Percentiles rank a stretch among this genome's conserved stretches.
These are phyloP conservation scores for Cichlasoma orientale DNA, from an alignment of 2,797 vertebrate species.

Conservation along the genomic window DNA sequence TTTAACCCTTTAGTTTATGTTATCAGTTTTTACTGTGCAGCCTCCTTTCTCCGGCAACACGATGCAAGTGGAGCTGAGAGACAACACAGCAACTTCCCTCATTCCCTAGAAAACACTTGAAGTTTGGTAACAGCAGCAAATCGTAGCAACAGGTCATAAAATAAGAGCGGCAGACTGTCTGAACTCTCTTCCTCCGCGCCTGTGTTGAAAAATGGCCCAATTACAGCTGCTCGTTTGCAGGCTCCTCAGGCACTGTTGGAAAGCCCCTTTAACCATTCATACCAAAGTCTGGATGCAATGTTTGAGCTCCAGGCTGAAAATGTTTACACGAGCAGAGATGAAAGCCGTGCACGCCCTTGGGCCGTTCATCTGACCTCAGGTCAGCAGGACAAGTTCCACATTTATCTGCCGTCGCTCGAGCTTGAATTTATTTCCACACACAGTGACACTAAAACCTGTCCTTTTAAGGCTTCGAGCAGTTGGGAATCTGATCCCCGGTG, in stretches of 20 bases:
- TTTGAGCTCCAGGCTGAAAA: neutral
- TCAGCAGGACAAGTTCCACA: slow-evolving; percentile 1
- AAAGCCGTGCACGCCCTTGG: neutral
- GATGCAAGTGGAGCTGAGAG: neutral
- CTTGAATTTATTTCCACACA: neutral
- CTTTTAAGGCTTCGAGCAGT: neutral
- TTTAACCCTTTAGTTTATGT: neutral
- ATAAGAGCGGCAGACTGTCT: neutral
- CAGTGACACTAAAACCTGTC: neutral
- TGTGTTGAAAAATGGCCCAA: neutral
- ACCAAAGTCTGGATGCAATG: neutral
- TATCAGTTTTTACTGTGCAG: too few relatives aligned
- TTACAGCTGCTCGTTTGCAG: neutral
- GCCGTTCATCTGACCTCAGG: neutral
- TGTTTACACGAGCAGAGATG: neutral
- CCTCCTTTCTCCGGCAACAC: too few relatives aligned
- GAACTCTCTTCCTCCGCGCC: neutral
- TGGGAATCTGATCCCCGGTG: neutral
- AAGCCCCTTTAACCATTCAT: neutral
- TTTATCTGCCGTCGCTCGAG: neutral
- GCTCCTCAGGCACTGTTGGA: neutral
- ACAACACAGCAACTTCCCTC: neutral
- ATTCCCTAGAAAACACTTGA: neutral
- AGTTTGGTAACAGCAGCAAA: neutral
- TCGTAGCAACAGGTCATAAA: neutral